Base-by-base conservation (phyloP, 2,888 invertebrate species). In the Catotricha subobsoleta region DNA sequence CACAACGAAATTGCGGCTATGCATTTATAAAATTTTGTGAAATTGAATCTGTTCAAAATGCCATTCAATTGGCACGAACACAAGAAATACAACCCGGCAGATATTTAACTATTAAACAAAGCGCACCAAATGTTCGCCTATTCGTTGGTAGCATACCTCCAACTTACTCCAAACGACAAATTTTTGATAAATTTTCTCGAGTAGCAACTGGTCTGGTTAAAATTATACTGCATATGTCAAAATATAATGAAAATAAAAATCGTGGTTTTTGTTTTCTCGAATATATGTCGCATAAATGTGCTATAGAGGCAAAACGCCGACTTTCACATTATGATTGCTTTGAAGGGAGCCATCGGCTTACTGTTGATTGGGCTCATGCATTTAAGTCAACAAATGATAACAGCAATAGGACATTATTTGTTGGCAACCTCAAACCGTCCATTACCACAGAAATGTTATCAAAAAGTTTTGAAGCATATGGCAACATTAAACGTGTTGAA, bases 111-210 rank as follows among this genome's bases (percentile, higher is more conserved):
- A 34, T 34, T 9, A 20, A 21, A 7, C 21, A 20, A 21, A 34
- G 34, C 34, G 20, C 19, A 34, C 34, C 34, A 13, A 34, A 34
- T 21, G n/a, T 34, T 3, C 19, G 34, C n/a, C n/a, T 34, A 10
- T 34, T 34, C 21, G 34, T 34, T 34, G 34, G 34, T 2, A 34
- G 21, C 21, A 34, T 34, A 20, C 34, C 19, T 34, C 34, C n/a
- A n/a, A n/a, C n/a, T n/a, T n/a, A n/a, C n/a, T n/a, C n/a, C n/a
- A n/a, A n/a, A n/a, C n/a, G n/a, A n/a, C n/a, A n/a, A n/a, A 19
- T 19, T 19, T 19, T 33, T 33, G 7, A 19, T 3, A 33, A 10
- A 19, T 19, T 19, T 19, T 19, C 7, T 33, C 8, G 8, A 10
- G 5, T 16, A 3, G 15, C 16, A 31, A n/a, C 18, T 20, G 34